Percentiles rank a stretch among this genome's conserved stretches.
These are phyloP conservation scores for Cossypha dichroa DNA, from an alignment of 2,797 vertebrate species.

Conservation along the genomic window DNA sequence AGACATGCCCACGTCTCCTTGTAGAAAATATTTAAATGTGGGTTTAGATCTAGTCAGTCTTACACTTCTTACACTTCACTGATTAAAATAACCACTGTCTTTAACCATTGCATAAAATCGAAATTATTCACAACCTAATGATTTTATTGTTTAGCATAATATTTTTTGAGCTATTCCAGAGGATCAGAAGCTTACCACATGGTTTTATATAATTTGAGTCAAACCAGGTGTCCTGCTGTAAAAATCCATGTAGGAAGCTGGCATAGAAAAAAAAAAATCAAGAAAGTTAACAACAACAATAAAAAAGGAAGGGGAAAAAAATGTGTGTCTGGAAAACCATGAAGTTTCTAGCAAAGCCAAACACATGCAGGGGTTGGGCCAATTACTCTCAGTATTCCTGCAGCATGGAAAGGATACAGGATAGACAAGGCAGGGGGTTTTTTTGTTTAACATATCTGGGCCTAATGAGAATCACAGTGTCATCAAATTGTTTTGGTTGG, in stretches of 20 bases:
- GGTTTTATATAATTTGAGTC: background rate
- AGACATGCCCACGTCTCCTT: background rate
- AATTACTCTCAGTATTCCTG: background rate
- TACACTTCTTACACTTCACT: conserved; percentile 15
- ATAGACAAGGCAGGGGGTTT: accelerated
- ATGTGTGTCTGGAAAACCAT: background rate
- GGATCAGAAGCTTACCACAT: background rate
- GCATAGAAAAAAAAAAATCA: background rate
- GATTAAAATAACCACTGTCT: conserved; percentile 29
- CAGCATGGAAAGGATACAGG: background rate
- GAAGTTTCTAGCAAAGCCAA: background rate
- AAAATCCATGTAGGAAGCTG: background rate
- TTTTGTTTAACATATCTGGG: background rate
- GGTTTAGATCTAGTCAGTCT: conserved; percentile 24
- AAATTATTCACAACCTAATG: background rate
- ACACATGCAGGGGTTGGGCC: accelerated
- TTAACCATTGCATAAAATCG: conserved; percentile 19
- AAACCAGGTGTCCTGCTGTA: background rate
- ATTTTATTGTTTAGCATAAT: conserved; percentile 33
- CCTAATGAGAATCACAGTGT: background rate
- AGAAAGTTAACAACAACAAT: background rate
- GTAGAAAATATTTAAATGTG: conserved; percentile 3
- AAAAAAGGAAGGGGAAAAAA: background rate
- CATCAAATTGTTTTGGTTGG: background rate
- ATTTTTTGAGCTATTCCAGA: background rate